phyloP scores from a whole-genome alignment of 2,113 vertebrate species.

The Ailuropoda melanoleuca region DNA sequence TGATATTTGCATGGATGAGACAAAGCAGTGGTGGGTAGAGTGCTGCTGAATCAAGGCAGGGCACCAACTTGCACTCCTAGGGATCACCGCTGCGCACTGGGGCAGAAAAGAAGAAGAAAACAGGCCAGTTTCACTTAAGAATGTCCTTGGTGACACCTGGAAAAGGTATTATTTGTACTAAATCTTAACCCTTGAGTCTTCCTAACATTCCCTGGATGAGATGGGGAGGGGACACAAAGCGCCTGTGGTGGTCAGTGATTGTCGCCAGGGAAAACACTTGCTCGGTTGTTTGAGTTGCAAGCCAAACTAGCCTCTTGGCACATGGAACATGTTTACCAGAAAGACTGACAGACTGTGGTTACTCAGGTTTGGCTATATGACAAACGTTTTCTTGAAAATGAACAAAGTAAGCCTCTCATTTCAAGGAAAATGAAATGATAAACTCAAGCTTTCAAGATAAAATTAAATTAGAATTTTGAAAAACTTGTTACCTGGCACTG shows the following conservation, averaged over 20 bases:
- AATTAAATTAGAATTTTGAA: not conserved
- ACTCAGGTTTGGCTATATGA: not conserved
- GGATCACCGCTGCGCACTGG: not conserved
- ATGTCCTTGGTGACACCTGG: not conserved
- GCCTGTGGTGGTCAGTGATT: accelerated
- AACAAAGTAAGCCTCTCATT: not conserved
- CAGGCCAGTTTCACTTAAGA: not conserved
- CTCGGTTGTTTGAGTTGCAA: accelerated
- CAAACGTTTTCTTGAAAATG: not conserved
- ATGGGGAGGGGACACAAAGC: not conserved
- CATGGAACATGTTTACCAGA: not conserved
- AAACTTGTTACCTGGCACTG: not conserved
- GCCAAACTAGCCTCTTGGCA: not conserved
- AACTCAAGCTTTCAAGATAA: not conserved
- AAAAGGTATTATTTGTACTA: too few relatives aligned
- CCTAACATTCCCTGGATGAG: not conserved
- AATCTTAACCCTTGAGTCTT: not conserved
- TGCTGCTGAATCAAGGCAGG: not conserved
- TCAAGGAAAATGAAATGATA: not conserved
- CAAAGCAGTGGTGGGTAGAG: not conserved
- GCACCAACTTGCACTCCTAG: accelerated
- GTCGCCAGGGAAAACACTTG: not conserved
- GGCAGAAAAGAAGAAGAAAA: not conserved
- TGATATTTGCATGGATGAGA: not conserved
- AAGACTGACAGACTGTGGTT: not conserved